phyloP scores from a whole-genome alignment of 2,888 invertebrate species.

The Catocala fraxini region DNA sequence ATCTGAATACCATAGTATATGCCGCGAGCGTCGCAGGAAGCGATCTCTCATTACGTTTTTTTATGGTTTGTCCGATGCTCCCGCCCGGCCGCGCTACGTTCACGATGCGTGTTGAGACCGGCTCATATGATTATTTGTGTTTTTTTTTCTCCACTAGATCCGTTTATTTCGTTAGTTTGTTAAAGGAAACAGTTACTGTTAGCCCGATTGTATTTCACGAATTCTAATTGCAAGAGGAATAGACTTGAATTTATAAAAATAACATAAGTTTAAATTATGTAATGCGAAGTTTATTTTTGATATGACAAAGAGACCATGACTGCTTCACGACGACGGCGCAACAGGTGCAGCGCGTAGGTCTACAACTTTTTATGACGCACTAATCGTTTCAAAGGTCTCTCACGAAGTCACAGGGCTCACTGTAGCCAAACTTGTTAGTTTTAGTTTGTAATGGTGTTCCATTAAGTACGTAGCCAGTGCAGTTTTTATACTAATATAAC shows the following conservation, averaged over 20 bases:
- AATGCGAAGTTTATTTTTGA: no score
- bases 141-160: conserved; percentile 46
- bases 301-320: neutral
- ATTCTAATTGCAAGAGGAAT: neutral
- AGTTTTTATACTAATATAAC: no score
- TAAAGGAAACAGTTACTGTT: conserved; percentile 6
- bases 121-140: conserved; percentile 57
- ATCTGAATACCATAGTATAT: conserved; percentile 55
- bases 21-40: conserved; percentile 78
- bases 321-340: conserved; percentile 18
- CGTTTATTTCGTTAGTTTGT: conserved; percentile 43
- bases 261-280: no score
- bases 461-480: no score
- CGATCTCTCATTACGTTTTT: conserved; percentile 86
- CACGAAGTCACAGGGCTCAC: no score
- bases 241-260: no score
- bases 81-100: conserved; percentile 61
- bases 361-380: conserved; percentile 33
- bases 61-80: conserved; percentile 83
- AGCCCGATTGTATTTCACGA: neutral
- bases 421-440: no score
- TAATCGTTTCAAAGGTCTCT: neutral
- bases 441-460: no score
- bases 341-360: conserved; percentile 41
- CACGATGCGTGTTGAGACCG: conserved; percentile 55